Evolutionary conservation across 2,113 vertebrate genomes (phyloP).

Genomic region (Oriolus oriolus): DNA sequence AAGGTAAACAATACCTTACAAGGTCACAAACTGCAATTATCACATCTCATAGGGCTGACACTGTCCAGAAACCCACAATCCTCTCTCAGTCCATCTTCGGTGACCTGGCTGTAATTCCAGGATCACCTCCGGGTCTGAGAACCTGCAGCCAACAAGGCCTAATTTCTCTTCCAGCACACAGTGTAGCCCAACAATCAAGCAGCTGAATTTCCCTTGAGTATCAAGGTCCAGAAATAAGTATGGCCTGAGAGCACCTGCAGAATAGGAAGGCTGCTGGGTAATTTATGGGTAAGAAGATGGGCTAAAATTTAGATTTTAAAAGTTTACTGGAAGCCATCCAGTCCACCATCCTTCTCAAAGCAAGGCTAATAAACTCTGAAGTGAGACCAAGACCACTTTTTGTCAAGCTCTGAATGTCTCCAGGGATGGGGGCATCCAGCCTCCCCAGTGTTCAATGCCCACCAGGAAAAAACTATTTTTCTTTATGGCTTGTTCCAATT

Average conservation of each 20-base stretch:
- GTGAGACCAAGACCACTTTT: background rate
- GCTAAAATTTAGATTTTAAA: background rate
- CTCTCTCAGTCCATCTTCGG: too few species aligned
- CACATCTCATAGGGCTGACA: too few species aligned
- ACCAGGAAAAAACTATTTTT: fast-evolving
- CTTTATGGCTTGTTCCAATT: background rate
- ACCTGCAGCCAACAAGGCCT: too few species aligned
- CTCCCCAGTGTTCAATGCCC: fast-evolving
- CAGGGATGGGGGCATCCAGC: background rate
- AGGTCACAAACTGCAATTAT: too few species aligned
- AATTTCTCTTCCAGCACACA: too few species aligned
- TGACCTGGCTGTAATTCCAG: too few species aligned
- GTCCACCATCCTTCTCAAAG: background rate
- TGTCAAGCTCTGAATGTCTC: background rate
- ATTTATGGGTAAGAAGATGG: background rate
- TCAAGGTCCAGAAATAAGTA: background rate
- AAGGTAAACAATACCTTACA: too few species aligned
- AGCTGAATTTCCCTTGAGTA: background rate
- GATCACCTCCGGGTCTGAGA: too few species aligned
- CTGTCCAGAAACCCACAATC: too few species aligned
- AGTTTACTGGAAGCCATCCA: background rate
- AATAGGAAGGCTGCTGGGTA: background rate
- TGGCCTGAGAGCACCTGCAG: background rate
- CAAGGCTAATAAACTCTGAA: background rate
- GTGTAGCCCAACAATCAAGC: too few species aligned